Percentiles rank a stretch among this genome's conserved stretches.
These are phyloP conservation scores for Clarias gariepinus DNA, from an alignment of 2,113 vertebrate species.

Conservation along the genomic window DNA sequence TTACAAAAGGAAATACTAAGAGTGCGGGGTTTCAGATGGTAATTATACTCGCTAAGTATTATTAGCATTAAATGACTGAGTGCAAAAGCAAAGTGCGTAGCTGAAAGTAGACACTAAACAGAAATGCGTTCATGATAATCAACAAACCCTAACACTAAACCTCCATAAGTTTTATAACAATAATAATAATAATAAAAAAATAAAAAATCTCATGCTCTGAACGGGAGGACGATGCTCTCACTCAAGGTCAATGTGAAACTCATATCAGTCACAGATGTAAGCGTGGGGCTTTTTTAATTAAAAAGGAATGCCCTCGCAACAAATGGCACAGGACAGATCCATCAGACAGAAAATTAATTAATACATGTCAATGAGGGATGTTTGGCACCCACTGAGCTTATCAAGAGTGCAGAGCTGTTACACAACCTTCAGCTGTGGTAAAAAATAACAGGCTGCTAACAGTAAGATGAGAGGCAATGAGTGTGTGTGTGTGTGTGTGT, in stretches of 20 bases:
- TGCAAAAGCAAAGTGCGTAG: conserved; percentile 10
- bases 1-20: conserved; percentile 36
- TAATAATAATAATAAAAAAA: background rate
- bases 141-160: conserved; percentile 1
- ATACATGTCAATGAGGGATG: conserved; percentile 54
- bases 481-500: conserved; percentile 10
- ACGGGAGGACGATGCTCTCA: background rate
- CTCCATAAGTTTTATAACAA: background rate
- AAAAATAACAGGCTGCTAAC: conserved; percentile 44
- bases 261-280: conserved; percentile 37
- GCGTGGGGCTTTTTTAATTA: conserved; percentile 52
- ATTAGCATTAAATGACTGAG: conserved; percentile 23
- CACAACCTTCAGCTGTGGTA: conserved; percentile 64
- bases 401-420: conserved; percentile 59
- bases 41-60: conserved; percentile 12
- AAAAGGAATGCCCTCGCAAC: conserved; percentile 50
- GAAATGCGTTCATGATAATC: conserved; percentile 18
- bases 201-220: background rate
- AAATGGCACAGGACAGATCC: conserved; percentile 62
- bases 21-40: conserved; percentile 29
- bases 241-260: conserved; percentile 46
- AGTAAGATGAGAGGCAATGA: conserved; percentile 36
- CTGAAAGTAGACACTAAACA: conserved; percentile 14
- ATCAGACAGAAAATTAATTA: conserved; percentile 65
- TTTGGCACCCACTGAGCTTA: conserved; percentile 59